Evolutionary conservation across 2,888 invertebrate species (phyloP).

Genomic region (Drosophila lutescens): DNA sequence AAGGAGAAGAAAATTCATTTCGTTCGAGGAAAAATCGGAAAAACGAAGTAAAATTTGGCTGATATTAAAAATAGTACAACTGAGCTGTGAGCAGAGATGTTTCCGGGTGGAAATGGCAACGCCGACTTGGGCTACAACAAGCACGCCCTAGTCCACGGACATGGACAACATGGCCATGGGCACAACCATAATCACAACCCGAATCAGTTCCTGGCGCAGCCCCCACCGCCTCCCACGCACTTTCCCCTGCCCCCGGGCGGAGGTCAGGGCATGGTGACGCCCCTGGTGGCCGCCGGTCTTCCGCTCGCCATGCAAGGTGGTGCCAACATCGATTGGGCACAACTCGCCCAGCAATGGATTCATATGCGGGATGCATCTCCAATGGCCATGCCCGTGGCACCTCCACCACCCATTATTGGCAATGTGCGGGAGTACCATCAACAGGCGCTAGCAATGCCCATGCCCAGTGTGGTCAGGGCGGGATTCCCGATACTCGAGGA

Average conservation of each 20-base stretch:
- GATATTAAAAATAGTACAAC: background rate
- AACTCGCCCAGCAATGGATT: constrained; percentile 98
- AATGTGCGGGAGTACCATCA: constrained; percentile 51
- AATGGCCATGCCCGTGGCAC: constrained; percentile 86
- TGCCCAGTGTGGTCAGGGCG: constrained; percentile 17
- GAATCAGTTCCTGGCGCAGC: constrained; percentile 84
- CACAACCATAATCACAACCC: constrained; percentile 78
- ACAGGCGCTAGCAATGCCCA: constrained; percentile 21
- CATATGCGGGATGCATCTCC: constrained; percentile 89
- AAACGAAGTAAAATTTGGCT: constrained; percentile 15
- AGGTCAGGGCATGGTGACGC: constrained; percentile 25
- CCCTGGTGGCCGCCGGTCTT: constrained; percentile 19
- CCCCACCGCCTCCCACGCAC: constrained; percentile 82
- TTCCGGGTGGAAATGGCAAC: constrained; percentile 81
- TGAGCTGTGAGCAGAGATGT: constrained; percentile 60
- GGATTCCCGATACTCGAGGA: constrained; percentile 84
- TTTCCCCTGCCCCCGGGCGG: constrained; percentile 87
- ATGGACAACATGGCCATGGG: constrained; percentile 18
- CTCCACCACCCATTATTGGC: constrained; percentile 85
- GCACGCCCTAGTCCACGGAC: constrained; percentile 31
- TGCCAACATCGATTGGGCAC: constrained; percentile 96
- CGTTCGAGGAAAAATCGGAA: constrained; percentile 7
- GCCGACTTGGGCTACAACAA: constrained; percentile 77
- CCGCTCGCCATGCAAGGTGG: constrained; percentile 63
- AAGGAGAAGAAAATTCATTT: constrained; percentile 33